Base-by-base conservation (phyloP, 2,113 vertebrate species). In the Eptesicus fuscus region DNA sequence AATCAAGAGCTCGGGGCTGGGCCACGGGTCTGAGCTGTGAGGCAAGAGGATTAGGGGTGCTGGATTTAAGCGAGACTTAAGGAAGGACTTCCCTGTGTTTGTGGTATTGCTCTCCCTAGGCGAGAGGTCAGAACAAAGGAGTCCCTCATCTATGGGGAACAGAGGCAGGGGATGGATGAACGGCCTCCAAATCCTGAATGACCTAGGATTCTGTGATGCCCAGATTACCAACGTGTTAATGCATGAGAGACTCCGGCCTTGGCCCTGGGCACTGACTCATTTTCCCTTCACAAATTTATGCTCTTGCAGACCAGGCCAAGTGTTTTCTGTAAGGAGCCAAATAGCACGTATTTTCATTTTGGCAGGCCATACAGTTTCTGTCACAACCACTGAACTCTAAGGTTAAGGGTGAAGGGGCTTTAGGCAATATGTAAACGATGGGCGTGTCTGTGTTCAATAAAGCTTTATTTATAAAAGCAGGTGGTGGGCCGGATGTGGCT, bases 401-500 rank as follows among this genome's bases (percentile, higher is more conserved):
- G 10, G 4, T 17, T 3, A 16, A 42, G 14, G 13, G 2, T 7
- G 14, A 47, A 47, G 7, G 9, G 25, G 25, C 53, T 0, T 9
- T 7, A 9, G 35, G 28, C 18, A 22, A 23, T 20, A 12, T 5
- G 9, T 16, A 44, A 86, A 44, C 8, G 13, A 40, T 10, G 30
- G 53, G 1, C 8, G 10, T 51, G 35, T 13, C 32, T 16, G 40
- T 61, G 82, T 87, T 40, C 32, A 88, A 61, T 69, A 59, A 73
- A 87, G 51, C 49, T 74, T 83, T 74, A 40, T 78, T 83, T 84
- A 4, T 56, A 73, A 65, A 82, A 23, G 51, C 67, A 44, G 2
- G 13, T 12, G 17, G 23, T 0, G 4, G 28, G 32, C 30, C 1
- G 1, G 35, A 65, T 74, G 20, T 9, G 22, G 2, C 5, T 2